These are phyloP conservation scores for Eleginops maclovinus DNA, from an alignment of 2,113 vertebrate genomes.

Conservation along the genomic window DNA sequence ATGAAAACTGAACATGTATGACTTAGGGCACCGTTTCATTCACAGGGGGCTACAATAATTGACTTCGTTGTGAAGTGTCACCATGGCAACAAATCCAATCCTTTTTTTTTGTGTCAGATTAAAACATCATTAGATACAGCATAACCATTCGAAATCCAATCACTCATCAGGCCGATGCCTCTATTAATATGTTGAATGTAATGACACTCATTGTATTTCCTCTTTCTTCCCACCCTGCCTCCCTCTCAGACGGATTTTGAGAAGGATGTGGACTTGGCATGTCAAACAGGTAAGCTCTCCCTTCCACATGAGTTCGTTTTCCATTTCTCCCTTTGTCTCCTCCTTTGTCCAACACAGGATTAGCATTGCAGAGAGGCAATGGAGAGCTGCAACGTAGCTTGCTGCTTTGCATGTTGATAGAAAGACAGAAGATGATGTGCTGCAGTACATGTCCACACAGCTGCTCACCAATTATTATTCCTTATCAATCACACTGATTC, in stretches of 20 bases:
- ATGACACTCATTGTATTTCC: conserved; percentile 36
- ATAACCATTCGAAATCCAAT: conserved; percentile 41
- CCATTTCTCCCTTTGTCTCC: conserved; percentile 14
- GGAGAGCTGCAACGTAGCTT: conserved; percentile 21
- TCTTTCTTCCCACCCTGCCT: conserved; percentile 49
- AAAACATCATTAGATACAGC: conserved; percentile 30
- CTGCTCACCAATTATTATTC: conserved; percentile 56
- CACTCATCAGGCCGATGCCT: conserved; percentile 12
- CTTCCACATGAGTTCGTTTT: conserved; percentile 17
- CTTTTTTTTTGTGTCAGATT: conserved; percentile 16
- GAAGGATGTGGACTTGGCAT: conserved; percentile 99
- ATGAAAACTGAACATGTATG: conserved; percentile 6
- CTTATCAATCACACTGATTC: conserved; percentile 72
- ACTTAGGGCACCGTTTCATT: conserved; percentile 3
- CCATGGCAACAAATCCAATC: conserved; percentile 41
- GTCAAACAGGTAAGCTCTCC: conserved; percentile 93
- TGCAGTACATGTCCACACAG: conserved; percentile 38
- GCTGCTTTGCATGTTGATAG: conserved; percentile 37
- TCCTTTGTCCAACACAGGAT: conserved; percentile 35
- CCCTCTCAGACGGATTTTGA: conserved; percentile 97
- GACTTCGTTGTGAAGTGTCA: conserved; percentile 18
- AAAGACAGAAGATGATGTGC: conserved; percentile 57
- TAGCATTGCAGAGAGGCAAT: conserved; percentile 30
- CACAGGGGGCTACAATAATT: conserved; percentile 11
- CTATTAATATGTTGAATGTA: conserved; percentile 21